A percentile compares a stretch with the other conserved stretches of the same genome.
Evolutionary conservation across 2,797 vertebrate species (phyloP).

Genomic region (Prionace glauca): DNA sequence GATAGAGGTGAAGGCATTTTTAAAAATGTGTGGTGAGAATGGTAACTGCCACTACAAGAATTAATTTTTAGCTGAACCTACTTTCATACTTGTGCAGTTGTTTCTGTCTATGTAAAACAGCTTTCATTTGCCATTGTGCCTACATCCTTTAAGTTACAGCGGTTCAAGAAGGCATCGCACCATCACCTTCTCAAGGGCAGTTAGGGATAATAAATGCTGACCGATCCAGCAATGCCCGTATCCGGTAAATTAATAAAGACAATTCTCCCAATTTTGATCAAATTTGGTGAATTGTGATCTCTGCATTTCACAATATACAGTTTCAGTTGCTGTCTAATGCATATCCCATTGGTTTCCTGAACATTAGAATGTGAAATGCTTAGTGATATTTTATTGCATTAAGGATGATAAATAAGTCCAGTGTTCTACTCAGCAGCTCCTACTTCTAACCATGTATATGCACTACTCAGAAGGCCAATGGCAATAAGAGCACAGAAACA

Average conservation of each 20-base stretch:
- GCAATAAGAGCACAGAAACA: no score
- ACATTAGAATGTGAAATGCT: neutral
- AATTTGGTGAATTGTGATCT: no score
- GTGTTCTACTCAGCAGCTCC: neutral
- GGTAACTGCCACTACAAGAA: neutral
- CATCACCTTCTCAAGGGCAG: no score
- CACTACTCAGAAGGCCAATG: neutral
- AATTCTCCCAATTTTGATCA: no score
- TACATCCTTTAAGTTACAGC: no score
- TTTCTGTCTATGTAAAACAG: neutral
- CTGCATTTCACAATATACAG: no score
- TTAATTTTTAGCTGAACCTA: neutral
- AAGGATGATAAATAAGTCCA: neutral
- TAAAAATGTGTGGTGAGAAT: neutral
- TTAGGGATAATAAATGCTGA: no score
- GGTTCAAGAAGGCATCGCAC: no score
- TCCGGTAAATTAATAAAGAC: no score
- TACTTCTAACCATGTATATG: neutral
- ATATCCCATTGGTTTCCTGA: neutral
- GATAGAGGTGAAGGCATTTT: neutral
- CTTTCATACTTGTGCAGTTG: neutral
- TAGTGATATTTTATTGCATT: neutral
- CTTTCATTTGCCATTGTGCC: neutral
- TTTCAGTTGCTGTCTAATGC: no score
- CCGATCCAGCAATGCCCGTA: no score